Conservation (phyloP, 2,113 vertebrate species). For the Sarotherodon lohbergeri region DNA sequence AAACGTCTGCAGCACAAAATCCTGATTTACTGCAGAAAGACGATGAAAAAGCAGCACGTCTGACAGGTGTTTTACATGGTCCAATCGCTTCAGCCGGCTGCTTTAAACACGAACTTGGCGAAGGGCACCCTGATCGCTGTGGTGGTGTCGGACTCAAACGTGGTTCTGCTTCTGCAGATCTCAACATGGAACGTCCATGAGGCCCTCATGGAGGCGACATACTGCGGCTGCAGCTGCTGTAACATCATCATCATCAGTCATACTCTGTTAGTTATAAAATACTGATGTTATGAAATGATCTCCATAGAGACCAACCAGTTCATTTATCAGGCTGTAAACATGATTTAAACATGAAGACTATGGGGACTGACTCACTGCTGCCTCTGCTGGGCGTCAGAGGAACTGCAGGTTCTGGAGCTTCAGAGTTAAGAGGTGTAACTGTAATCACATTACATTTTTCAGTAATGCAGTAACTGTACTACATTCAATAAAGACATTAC, state of each 20-base stretch:
- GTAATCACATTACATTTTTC: neutral
- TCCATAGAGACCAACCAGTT: neutral
- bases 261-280: neutral
- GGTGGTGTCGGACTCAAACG: neutral
- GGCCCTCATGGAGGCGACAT: neutral
- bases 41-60: neutral
- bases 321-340: neutral
- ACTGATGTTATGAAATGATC: neutral
- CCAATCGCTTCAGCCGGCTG: neutral
- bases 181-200: neutral
- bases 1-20: neutral
- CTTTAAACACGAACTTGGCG: neutral
- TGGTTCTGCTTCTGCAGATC: neutral
- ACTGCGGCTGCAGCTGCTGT: neutral
- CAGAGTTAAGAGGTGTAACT: accelerated
- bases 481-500: neutral
- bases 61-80: neutral
- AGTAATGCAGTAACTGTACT: neutral
- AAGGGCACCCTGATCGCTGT: accelerated
- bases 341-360: neutral
- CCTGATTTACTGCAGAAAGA: neutral
- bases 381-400: neutral
- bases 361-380: neutral
- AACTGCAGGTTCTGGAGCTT: neutral
- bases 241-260: neutral